phyloP scores from a whole-genome alignment of 2,888 invertebrate species.

The Bedellia somnulentella region DNA sequence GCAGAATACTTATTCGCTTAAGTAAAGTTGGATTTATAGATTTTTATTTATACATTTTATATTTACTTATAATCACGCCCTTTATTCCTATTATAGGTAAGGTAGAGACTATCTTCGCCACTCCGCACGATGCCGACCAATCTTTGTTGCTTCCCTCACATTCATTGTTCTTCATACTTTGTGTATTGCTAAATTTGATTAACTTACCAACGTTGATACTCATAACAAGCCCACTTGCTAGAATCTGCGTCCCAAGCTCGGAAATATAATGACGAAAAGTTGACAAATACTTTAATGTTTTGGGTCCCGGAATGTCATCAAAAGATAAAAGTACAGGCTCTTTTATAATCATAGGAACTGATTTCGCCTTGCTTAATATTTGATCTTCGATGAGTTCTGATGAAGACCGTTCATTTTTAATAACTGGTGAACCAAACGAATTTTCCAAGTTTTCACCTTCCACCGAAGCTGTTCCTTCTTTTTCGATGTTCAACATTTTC shows the following conservation, averaged over 20 bases:
- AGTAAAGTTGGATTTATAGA: too few relatives aligned
- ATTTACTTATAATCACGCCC: too few relatives aligned
- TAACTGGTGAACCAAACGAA: too few relatives aligned
- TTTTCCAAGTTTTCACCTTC: too few relatives aligned
- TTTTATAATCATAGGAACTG: constrained; percentile 12
- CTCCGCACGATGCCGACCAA: not conserved
- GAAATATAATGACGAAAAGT: constrained; percentile 64
- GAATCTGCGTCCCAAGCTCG: constrained; percentile 64
- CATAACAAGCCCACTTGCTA: constrained; percentile 49
- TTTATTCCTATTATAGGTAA: too few relatives aligned
- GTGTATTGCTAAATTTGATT: not conserved
- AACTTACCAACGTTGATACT: constrained; percentile 52
- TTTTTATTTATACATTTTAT: too few relatives aligned
- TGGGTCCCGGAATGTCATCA: constrained; percentile 68
- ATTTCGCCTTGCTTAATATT: not conserved
- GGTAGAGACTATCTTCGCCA: too few relatives aligned
- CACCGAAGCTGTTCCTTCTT: too few relatives aligned
- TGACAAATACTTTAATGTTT: constrained; percentile 56
- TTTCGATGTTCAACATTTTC: constrained; percentile 30
- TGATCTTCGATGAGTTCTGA: too few relatives aligned
- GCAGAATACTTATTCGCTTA: too few relatives aligned
- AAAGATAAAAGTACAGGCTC: constrained; percentile 47
- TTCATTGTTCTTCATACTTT: not conserved
- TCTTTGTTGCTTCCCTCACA: not conserved
- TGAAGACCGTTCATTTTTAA: not conserved